These are phyloP conservation scores for Linyphia triangularis DNA, from an alignment of 2,888 invertebrate species.

Conservation along the genomic window DNA sequence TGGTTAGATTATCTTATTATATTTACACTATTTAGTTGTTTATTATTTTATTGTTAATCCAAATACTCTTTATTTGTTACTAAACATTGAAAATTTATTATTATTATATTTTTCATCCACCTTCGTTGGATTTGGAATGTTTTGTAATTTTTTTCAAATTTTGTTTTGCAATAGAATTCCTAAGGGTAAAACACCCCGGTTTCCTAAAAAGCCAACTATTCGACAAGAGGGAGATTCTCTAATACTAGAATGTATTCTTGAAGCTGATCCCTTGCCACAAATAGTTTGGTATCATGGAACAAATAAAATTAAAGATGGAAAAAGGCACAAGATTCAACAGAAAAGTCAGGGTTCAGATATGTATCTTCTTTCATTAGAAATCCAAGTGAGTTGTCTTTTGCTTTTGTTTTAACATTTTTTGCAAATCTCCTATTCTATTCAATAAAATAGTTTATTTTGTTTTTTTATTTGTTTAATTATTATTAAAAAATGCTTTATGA, in stretches of 20 bases:
- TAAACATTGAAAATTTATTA: no score
- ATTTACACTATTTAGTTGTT: no score
- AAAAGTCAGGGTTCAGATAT: conserved; percentile 93
- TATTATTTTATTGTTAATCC: no score
- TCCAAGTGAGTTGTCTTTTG: conserved; percentile 82
- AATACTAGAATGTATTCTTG: conserved; percentile 96
- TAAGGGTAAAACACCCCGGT: conserved; percentile 96
- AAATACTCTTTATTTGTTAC: no score
- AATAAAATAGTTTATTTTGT: no score
- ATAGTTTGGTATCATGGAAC: conserved; percentile 97
- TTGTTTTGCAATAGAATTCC: conserved; percentile 85
- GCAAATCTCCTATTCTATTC: neutral
- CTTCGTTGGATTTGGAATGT: neutral
- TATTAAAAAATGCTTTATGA: no score
- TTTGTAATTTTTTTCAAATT: neutral
- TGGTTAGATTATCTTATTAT: no score
- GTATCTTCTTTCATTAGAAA: conserved; percentile 94
- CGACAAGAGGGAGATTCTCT: conserved; percentile 93
- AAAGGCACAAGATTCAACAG: conserved; percentile 93
- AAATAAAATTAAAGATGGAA: conserved; percentile 89
- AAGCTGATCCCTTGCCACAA: conserved; percentile 96
- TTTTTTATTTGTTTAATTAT: neutral
- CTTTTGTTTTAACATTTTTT: neutral
- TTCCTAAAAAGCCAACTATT: conserved; percentile 97
- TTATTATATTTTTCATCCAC: neutral